These are phyloP conservation scores for Bufo bufo DNA, from an alignment of 2,113 vertebrate genomes.

Conservation along the genomic window DNA sequence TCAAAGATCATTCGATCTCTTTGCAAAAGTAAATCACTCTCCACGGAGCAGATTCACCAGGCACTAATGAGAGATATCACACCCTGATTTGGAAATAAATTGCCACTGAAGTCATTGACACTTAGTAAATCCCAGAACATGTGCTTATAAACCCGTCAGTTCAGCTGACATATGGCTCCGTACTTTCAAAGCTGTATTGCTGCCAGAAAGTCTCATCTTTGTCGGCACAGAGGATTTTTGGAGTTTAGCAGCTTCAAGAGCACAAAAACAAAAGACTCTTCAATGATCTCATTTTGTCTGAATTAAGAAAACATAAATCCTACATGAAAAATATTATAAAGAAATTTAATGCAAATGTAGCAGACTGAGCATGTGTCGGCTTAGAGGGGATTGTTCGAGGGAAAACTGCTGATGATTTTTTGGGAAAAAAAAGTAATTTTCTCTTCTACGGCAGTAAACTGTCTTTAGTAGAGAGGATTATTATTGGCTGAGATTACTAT, in stretches of 20 bases:
- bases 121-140: slow-evolving; percentile 55
- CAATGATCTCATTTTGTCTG: slow-evolving; percentile 21
- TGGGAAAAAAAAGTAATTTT: neutral
- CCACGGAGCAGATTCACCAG: slow-evolving; percentile 36
- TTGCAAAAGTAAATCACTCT: slow-evolving; percentile 49
- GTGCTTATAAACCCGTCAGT: slow-evolving; percentile 55
- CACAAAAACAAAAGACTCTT: slow-evolving; percentile 37
- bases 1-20: slow-evolving; percentile 47
- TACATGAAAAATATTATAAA: slow-evolving; percentile 38
- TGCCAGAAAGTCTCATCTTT: slow-evolving; percentile 47
- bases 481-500: neutral
- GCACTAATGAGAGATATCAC: slow-evolving; percentile 56
- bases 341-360: neutral
- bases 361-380: neutral
- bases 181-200: slow-evolving; percentile 28
- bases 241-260: slow-evolving; percentile 35
- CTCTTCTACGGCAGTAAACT: neutral
- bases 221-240: slow-evolving; percentile 42
- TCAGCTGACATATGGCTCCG: slow-evolving; percentile 50
- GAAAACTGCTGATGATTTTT: slow-evolving; percentile 1
- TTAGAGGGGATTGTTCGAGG: slow-evolving; percentile 3
- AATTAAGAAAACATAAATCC: slow-evolving; percentile 42
- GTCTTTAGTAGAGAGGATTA: neutral
- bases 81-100: slow-evolving; percentile 56
- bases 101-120: slow-evolving; percentile 52